Evolutionary conservation across 2,797 vertebrate genomes (phyloP).

Genomic region (Liparis tanakae): DNA sequence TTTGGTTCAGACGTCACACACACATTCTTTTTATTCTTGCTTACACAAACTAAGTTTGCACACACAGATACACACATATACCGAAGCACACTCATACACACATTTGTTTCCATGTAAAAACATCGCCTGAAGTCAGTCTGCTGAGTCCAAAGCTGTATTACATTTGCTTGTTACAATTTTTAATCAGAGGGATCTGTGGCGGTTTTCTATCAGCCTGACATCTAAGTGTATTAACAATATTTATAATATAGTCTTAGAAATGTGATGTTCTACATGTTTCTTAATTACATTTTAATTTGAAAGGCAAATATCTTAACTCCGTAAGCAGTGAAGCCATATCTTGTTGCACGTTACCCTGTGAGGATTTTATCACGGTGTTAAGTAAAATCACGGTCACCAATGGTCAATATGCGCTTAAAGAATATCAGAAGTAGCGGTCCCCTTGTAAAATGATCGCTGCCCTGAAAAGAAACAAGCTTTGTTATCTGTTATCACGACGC

Average conservation of each 20-base stretch:
- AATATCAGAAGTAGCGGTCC: slow-evolving; percentile 31
- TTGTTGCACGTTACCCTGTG: slow-evolving; percentile 3
- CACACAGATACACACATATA: slow-evolving; percentile 8
- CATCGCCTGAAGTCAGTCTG: slow-evolving; percentile 32
- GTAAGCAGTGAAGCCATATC: neutral
- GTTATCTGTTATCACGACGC: slow-evolving; percentile 64
- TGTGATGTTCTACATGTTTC: neutral
- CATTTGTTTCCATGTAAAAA: slow-evolving; percentile 20
- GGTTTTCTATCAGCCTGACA: slow-evolving; percentile 11
- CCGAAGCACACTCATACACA: neutral
- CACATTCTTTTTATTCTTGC: neutral
- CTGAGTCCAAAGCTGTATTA: slow-evolving; percentile 26
- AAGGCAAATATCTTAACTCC: slow-evolving; percentile 3
- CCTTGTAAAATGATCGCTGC: slow-evolving; percentile 48
- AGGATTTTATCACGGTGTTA: slow-evolving; percentile 26
- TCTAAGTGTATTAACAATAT: slow-evolving; percentile 5
- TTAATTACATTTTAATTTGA: slow-evolving; percentile 2
- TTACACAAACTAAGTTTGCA: neutral
- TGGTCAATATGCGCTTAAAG: slow-evolving; percentile 24
- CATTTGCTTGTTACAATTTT: slow-evolving; percentile 18
- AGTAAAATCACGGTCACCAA: slow-evolving; percentile 35
- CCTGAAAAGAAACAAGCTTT: slow-evolving; percentile 40
- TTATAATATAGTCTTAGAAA: slow-evolving; percentile 3
- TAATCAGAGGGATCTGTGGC: neutral
- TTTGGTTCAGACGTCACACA: slow-evolving; percentile 9